Evolutionary conservation across 2,797 vertebrate species (phyloP).

Genomic region (Neopelma chrysocephalum): DNA sequence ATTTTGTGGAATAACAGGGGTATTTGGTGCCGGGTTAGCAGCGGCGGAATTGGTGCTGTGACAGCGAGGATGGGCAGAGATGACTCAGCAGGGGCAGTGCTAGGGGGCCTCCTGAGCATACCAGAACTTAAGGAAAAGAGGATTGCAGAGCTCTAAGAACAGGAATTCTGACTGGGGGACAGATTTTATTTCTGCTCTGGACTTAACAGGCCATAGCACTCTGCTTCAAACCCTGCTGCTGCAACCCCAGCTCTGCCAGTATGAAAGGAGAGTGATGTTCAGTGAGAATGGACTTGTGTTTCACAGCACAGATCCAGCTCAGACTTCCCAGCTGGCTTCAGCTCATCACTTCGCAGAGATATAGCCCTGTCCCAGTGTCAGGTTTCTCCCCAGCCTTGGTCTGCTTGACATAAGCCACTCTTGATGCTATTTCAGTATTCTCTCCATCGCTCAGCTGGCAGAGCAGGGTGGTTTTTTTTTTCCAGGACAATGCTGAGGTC

Average conservation of each 20-base stretch:
- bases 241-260: background rate
- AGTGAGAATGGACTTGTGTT: background rate
- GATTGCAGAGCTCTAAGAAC: background rate
- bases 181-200: background rate
- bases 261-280: background rate
- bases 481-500: constrained; percentile 80
- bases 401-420: background rate
- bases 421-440: constrained; percentile 57
- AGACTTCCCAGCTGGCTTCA: constrained; percentile 29
- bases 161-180: background rate
- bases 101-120: background rate
- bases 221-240: accelerated
- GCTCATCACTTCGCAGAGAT: background rate
- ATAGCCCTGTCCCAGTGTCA: background rate
- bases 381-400: constrained; percentile 4
- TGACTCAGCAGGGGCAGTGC: background rate
- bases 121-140: background rate
- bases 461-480: constrained; percentile 76
- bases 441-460: constrained; percentile 90
- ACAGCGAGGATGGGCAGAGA: background rate
- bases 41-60: background rate
- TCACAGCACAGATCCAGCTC: background rate
- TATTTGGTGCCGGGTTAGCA: background rate
- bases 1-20: background rate
- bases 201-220: background rate